These are phyloP conservation scores for Gortyna flavago DNA, from an alignment of 2,888 invertebrate genomes.

Conservation along the genomic window DNA sequence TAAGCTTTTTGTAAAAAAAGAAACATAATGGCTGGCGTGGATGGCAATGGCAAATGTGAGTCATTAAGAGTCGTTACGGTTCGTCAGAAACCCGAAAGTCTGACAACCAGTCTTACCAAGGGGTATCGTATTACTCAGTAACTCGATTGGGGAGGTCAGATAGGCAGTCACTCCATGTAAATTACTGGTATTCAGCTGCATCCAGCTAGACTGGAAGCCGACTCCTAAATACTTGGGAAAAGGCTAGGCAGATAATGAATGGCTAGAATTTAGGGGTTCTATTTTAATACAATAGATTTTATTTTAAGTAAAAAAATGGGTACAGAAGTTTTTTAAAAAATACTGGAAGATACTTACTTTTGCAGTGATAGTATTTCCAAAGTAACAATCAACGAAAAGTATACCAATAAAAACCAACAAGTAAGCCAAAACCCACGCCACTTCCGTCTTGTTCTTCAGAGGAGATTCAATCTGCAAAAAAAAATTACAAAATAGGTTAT, in stretches of 20 bases:
- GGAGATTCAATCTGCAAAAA: slow-evolving; percentile 77
- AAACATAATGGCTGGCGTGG: not conserved
- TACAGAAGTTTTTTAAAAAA: too few species aligned
- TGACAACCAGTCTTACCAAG: not conserved
- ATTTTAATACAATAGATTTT: not conserved
- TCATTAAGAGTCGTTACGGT: not conserved
- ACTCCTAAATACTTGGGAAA: not conserved
- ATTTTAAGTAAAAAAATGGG: not conserved
- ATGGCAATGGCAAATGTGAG: not conserved
- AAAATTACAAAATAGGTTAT: not conserved
- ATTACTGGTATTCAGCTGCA: not conserved
- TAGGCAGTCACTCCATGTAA: not conserved
- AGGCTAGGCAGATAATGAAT: not conserved
- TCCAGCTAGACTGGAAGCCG: not conserved
- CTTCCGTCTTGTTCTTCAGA: slow-evolving; percentile 68
- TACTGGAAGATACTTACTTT: slow-evolving; percentile 70
- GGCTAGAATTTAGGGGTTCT: not conserved
- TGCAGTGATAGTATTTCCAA: slow-evolving; percentile 74
- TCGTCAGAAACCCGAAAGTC: not conserved
- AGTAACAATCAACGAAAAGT: slow-evolving; percentile 77
- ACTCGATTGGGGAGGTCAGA: too few species aligned
- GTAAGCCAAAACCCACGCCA: slow-evolving; percentile 75
- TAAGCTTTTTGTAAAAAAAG: not conserved
- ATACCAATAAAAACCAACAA: slow-evolving; percentile 68
- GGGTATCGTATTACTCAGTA: not conserved